Conservation (phyloP, 1,140 invertebrate species). For the Tribolium madens region DNA sequence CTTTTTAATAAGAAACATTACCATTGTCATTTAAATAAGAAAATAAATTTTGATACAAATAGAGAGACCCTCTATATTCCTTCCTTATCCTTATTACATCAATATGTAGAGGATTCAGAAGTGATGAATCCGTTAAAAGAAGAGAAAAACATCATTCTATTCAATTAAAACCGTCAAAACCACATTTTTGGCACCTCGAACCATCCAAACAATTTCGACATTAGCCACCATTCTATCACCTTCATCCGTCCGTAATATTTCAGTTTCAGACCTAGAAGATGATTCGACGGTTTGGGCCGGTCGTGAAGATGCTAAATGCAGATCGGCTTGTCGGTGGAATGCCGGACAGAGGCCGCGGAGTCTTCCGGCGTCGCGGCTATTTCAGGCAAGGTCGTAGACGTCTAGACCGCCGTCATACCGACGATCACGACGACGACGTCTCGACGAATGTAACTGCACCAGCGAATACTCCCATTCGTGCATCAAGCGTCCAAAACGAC, state of each 20-base stretch:
- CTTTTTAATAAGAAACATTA: too few species aligned
- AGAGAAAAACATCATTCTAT: too few species aligned
- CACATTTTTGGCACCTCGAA: too few species aligned
- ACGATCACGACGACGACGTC: slow-evolving; percentile 28
- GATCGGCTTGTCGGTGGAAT: slow-evolving; percentile 32
- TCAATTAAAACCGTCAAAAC: too few species aligned
- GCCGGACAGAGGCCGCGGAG: slow-evolving; percentile 49
- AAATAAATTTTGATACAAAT: too few species aligned
- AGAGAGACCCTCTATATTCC: too few species aligned
- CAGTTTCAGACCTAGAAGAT: slow-evolving; percentile 26
- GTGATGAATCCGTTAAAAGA: too few species aligned
- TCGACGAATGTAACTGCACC: slow-evolving; percentile 26
- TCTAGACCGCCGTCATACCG: slow-evolving; percentile 52
- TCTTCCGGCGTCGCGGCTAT: slow-evolving; percentile 60
- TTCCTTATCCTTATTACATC: too few species aligned
- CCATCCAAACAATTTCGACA: too few species aligned
- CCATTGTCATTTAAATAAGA: too few species aligned
- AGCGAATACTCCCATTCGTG: background rate
- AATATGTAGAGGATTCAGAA: too few species aligned
- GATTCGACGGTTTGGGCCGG: slow-evolving; percentile 4
- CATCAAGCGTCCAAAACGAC: too few species aligned
- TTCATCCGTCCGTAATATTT: slow-evolving; percentile 7
- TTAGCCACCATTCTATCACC: background rate
- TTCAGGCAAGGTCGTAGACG: slow-evolving; percentile 60
- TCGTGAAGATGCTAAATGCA: slow-evolving; percentile 43